Evolutionary conservation across 2,888 invertebrate species (phyloP).

Genomic region (Hirtodrosophila cameraria): DNA sequence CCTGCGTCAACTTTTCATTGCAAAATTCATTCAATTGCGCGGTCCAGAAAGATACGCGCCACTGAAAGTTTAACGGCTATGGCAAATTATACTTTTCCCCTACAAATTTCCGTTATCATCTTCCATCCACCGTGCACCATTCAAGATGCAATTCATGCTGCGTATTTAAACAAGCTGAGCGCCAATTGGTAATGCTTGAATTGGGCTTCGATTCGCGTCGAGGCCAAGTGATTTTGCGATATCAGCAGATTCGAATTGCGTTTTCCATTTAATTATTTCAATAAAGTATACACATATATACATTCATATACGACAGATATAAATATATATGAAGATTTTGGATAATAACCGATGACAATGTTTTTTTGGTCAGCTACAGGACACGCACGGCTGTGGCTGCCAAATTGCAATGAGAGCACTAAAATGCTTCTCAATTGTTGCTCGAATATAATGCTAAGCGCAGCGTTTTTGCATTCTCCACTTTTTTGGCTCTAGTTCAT

Average conservation of each 20-base stretch:
- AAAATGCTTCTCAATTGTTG: constrained; percentile 22
- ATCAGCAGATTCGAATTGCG: constrained; percentile 38
- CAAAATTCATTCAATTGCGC: not conserved
- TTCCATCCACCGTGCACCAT: not conserved
- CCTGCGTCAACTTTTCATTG: too few species aligned
- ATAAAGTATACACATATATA: too few species aligned
- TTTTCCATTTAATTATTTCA: constrained; percentile 30
- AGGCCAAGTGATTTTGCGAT: constrained; percentile 9
- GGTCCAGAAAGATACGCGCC: not conserved
- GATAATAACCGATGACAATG: constrained; percentile 33
- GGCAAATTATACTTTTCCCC: too few species aligned
- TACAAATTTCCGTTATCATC: not conserved
- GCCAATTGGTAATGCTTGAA: constrained; percentile 20
- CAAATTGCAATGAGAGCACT: constrained; percentile 17
- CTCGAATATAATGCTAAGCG: constrained; percentile 24
- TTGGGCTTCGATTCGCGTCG: constrained; percentile 10
- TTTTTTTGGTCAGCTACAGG: constrained; percentile 35
- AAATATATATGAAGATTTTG: not conserved
- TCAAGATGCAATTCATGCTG: not conserved
- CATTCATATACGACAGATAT: constrained; percentile 9
- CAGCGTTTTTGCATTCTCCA: constrained; percentile 5
- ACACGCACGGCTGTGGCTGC: constrained; percentile 45
- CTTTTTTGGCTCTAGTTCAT: constrained; percentile 8
- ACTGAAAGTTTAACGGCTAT: not conserved
- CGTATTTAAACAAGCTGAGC: constrained; percentile 27